phyloP scores from a whole-genome alignment of 2,797 vertebrate genomes.

The Onychomys torridus region DNA sequence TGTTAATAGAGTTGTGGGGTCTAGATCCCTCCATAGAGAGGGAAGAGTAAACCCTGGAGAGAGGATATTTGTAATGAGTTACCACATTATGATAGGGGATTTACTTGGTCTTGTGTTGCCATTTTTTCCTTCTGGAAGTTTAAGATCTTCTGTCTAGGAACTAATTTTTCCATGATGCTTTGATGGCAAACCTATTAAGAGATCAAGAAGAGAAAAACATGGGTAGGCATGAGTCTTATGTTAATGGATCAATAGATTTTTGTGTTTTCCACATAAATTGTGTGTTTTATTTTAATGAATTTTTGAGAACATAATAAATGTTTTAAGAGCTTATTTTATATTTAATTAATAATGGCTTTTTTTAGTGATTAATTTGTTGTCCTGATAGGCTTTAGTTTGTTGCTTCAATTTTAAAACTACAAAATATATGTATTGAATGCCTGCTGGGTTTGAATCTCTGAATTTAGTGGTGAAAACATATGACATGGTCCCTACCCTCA shows the following conservation, averaged over 20 bases:
- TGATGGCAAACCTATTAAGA: neutral
- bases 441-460: constrained; percentile 19
- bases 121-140: constrained; percentile 68
- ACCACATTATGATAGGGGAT: constrained; percentile 42
- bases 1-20: constrained; percentile 73
- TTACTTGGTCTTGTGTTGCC: constrained; percentile 30
- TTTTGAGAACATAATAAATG: constrained; percentile 32
- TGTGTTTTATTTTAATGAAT: constrained; percentile 50
- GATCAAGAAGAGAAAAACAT: constrained; percentile 17
- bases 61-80: constrained; percentile 74
- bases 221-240: constrained; percentile 8
- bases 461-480: constrained; percentile 19
- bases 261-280: neutral
- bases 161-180: constrained; percentile 5
- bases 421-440: constrained; percentile 31
- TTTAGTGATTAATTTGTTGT: constrained; percentile 62
- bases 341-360: constrained; percentile 61
- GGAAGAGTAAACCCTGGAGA: constrained; percentile 78
- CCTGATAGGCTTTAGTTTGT: constrained; percentile 41
- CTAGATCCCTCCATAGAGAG: constrained; percentile 22
- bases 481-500: neutral
- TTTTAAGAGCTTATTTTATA: constrained; percentile 36
- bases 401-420: constrained; percentile 44
- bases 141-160: constrained; percentile 17
- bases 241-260: neutral